Conservation (phyloP, 2,113 vertebrate genomes). For the Syngnathus floridae region DNA sequence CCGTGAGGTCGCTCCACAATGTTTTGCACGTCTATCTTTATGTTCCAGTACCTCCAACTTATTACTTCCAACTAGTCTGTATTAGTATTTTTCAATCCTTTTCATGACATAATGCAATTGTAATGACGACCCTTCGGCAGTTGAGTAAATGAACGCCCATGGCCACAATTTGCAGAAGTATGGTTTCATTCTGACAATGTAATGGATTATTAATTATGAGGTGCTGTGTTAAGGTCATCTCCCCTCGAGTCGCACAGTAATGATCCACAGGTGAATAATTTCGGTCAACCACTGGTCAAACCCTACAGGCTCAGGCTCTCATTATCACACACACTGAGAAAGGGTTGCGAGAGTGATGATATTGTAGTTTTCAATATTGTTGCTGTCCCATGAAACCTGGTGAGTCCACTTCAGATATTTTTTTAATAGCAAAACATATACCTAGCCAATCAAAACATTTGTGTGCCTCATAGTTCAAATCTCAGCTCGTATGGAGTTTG, state of each 20-base stretch:
- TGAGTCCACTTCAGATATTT: background rate
- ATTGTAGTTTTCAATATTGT: background rate
- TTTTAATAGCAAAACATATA: background rate
- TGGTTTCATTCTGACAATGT: background rate
- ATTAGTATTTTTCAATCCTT: background rate
- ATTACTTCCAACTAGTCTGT: background rate
- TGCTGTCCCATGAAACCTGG: background rate
- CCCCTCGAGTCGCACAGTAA: conserved; percentile 17
- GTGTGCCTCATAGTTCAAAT: too few relatives aligned
- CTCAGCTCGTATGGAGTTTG: too few relatives aligned
- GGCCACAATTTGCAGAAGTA: conserved; percentile 2
- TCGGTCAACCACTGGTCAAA: conserved; percentile 3
- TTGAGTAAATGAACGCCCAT: background rate
- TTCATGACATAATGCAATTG: background rate
- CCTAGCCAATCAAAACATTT: background rate
- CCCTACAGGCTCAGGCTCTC: background rate
- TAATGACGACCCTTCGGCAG: background rate
- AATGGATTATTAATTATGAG: conserved; percentile 31
- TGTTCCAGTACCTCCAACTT: background rate
- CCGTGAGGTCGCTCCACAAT: too few relatives aligned
- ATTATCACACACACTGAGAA: background rate
- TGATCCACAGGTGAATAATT: conserved; percentile 31
- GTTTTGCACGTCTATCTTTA: background rate
- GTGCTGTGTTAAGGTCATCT: conserved; percentile 17
- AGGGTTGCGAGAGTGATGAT: background rate